Percentiles rank a stretch among this genome's conserved stretches.
Evolutionary conservation across 2,797 vertebrate genomes (phyloP).

Genomic region (Denticeps clupeoides): DNA sequence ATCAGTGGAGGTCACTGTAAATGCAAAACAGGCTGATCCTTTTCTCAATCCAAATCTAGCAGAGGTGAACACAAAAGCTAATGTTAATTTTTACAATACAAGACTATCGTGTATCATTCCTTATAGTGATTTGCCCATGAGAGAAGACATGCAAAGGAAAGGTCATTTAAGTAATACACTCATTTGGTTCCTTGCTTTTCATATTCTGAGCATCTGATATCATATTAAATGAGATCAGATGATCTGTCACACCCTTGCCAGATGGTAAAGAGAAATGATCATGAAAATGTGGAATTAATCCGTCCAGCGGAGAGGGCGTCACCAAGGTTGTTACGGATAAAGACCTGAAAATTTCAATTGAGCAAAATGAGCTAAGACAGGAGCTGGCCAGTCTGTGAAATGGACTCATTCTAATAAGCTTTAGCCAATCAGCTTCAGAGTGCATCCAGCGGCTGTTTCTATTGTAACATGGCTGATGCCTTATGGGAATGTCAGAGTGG

Average conservation of each 20-base stretch:
- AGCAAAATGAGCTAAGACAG: conserved; percentile 48
- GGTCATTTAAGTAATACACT: background rate
- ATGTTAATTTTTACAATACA: too few relatives aligned
- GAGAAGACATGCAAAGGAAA: too few relatives aligned
- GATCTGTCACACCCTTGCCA: conserved; percentile 27
- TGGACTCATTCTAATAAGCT: conserved; percentile 59
- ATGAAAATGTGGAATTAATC: conserved; percentile 43
- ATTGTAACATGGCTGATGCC: too few relatives aligned
- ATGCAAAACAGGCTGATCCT: too few relatives aligned
- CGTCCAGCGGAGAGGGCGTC: conserved; percentile 42
- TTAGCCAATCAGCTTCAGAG: conserved; percentile 54
- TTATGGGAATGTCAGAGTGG: conserved; percentile 8
- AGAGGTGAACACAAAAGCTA: too few relatives aligned
- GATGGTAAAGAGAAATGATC: conserved; percentile 30
- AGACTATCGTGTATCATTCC: too few relatives aligned
- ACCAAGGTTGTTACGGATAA: conserved; percentile 44
- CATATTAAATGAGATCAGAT: conserved; percentile 26
- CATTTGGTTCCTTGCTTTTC: background rate
- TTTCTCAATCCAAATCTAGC: too few relatives aligned
- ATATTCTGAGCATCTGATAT: conserved; percentile 3
- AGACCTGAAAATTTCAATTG: conserved; percentile 44
- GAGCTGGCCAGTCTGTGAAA: conserved; percentile 44
- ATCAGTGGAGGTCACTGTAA: too few relatives aligned
- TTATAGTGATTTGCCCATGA: too few relatives aligned
- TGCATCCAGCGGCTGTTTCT: too few relatives aligned